Evolutionary conservation across 2,113 vertebrate species (phyloP).

Genomic region (Ammodytes marinus): DNA sequence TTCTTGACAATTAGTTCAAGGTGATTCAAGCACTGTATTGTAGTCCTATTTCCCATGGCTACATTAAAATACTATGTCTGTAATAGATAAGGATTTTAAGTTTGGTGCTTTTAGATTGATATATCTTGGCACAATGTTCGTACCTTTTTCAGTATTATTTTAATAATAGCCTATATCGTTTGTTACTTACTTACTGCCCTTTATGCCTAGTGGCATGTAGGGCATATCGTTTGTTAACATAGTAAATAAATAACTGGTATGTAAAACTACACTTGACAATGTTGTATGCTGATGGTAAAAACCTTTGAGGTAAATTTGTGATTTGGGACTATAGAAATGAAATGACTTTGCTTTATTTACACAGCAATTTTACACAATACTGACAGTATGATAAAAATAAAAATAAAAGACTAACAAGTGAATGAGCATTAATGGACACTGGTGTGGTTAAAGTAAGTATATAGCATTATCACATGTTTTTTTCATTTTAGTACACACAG

Average conservation of each 20-base stretch:
- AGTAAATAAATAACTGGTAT: background rate
- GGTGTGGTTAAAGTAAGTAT: background rate
- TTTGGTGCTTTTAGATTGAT: no score
- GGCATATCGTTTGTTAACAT: no score
- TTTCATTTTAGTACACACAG: background rate
- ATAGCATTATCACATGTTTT: background rate
- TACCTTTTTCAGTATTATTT: background rate
- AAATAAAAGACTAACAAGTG: background rate
- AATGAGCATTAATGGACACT: background rate
- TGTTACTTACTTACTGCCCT: no score
- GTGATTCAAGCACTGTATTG: background rate
- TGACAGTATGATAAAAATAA: background rate
- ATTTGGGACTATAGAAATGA: background rate
- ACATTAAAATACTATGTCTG: no score
- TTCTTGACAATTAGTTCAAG: background rate
- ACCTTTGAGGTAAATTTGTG: background rate
- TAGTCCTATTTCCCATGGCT: background rate
- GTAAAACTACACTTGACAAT: background rate
- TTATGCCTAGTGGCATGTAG: no score
- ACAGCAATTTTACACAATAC: background rate
- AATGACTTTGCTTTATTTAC: background rate
- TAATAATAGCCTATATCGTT: background rate
- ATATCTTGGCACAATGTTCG: no score
- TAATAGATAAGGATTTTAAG: no score
- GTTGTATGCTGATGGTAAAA: background rate